Base-by-base conservation (phyloP, 2,113 vertebrate species). In the Gallinago undulata region DNA sequence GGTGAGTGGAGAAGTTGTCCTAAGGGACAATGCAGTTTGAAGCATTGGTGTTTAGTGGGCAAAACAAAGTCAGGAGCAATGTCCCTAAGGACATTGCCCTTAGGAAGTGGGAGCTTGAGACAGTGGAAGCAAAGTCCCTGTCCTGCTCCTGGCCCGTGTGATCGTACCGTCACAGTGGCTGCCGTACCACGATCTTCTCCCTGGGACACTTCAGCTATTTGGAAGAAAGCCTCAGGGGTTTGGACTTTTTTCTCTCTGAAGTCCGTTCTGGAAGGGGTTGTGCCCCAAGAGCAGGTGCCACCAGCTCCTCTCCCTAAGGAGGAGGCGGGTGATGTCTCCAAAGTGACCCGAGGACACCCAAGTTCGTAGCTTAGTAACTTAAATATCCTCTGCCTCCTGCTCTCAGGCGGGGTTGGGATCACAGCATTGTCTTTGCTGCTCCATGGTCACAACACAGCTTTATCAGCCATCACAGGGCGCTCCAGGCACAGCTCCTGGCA, bases 261-360 rank as follows among this genome's bases (percentile, higher is more conserved):
- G 27, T 91, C 25, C 19, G 48, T 68, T 48, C 83, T 45, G 14
- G 41, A 85, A 85, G 63, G 7, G 23, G 0, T 0, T 0, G 13
- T 64, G 45, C 43, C 1, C 0, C 56, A 84, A 18, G 9, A 50
- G 18, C 13, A 62, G 0, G 0, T 41, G 47, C 27, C 45, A 68
- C 35, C 2, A 3, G 33, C 55, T 69, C 60, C 35, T 72, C 55
- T 35, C 31, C 43, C 55, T 73, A 51, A 31, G 24, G 9, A 81
- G 22, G 51, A 60, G 59, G 57, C 10, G 28, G 45, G 21, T 37
- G 19, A 24, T 48, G 72, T 28, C 47, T 94, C 60, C 69, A 48
- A 35, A 87, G 64, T 27, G 56, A 59, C 76, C 28, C 23, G 66
- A 43, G 19, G 17, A 91, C 10, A 50, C 37, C 1, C 0, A 51